Percentiles rank a stretch among this genome's conserved stretches.
Evolutionary conservation across 1,140 invertebrate species (phyloP).

Genomic region (Myzus persicae): DNA sequence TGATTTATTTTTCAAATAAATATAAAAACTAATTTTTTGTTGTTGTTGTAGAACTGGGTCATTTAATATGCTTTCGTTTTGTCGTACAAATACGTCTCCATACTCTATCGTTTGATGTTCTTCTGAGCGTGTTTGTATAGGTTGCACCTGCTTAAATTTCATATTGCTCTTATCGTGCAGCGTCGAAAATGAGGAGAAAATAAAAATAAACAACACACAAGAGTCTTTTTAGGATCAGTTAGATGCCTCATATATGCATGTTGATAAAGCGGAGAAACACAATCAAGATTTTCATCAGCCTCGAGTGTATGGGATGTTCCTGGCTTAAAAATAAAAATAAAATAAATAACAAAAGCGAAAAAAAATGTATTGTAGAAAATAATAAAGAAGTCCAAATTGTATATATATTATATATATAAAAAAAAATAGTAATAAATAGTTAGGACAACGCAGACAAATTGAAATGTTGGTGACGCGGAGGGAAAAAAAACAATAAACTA

Average conservation of each 20-base stretch:
- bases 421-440: neutral
- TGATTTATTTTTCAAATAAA: neutral
- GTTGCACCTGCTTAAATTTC: neutral
- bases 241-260: neutral
- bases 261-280: neutral
- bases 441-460: neutral
- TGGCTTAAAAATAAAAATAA: neutral
- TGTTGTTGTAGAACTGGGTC: neutral
- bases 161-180: neutral
- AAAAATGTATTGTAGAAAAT: conserved; percentile 5
- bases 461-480: neutral
- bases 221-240: neutral
- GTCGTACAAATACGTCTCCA: neutral
- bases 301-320: neutral
- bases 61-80: neutral
- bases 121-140: neutral
- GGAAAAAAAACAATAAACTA: conserved; percentile 36
- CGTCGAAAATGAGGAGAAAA: neutral
- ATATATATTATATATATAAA: neutral
- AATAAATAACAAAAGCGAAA: neutral
- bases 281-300: conserved; percentile 38
- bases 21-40: neutral
- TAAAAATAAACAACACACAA: neutral
- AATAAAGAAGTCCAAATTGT: neutral
- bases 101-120: neutral